Percentiles rank a stretch among this genome's conserved stretches.
Evolutionary conservation across 2,888 invertebrate genomes (phyloP).

Genomic region (Incurvaria masculella): DNA sequence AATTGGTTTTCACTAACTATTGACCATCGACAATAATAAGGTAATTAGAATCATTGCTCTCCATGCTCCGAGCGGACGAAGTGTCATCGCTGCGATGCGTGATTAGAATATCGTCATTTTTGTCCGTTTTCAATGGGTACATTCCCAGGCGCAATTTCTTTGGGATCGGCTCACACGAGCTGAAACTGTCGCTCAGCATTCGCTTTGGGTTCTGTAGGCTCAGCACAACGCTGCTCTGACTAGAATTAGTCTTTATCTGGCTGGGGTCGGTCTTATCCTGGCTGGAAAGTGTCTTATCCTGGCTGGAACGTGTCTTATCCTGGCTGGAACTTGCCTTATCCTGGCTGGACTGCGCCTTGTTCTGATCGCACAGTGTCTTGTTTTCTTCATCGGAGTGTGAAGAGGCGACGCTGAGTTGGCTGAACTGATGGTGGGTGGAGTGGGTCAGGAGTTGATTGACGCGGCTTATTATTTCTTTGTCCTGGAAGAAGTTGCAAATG

Average conservation of each 20-base stretch:
- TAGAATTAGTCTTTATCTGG: no score
- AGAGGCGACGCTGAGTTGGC: constrained; percentile 19
- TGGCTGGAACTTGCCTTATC: no score
- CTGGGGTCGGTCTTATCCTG: no score
- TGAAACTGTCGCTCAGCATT: constrained; percentile 29
- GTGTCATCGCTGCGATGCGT: constrained; percentile 33
- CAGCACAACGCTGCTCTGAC: constrained; percentile 23
- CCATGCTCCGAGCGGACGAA: constrained; percentile 30
- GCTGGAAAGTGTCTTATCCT: no score
- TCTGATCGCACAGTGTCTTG: background rate
- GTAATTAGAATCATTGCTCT: constrained; percentile 10
- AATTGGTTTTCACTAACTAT: no score
- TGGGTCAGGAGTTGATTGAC: constrained; percentile 36
- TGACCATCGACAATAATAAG: no score
- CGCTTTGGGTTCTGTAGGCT: constrained; percentile 29
- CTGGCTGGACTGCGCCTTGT: no score
- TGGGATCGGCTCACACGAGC: constrained; percentile 34
- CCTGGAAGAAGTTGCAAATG: constrained; percentile 28
- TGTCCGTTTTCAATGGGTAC: constrained; percentile 15
- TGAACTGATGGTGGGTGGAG: constrained; percentile 22
- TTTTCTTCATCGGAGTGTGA: background rate
- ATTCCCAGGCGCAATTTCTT: constrained; percentile 30
- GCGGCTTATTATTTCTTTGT: constrained; percentile 33
- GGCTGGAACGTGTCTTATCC: background rate
- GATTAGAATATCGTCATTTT: no score